These are phyloP conservation scores for Channallabes apus DNA, from an alignment of 2,797 vertebrate species.

Conservation along the genomic window DNA sequence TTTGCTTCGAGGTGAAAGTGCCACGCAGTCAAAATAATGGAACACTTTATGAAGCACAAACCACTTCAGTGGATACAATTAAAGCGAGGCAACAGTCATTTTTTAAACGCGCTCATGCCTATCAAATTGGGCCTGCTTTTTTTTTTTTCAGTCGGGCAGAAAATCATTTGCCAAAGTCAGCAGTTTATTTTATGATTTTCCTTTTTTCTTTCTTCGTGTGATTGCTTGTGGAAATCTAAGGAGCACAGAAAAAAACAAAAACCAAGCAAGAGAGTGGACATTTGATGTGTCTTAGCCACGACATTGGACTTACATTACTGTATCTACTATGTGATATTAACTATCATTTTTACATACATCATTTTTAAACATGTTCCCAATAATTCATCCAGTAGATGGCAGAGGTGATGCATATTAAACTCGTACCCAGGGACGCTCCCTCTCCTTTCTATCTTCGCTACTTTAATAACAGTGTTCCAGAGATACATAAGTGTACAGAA, in stretches of 20 bases:
- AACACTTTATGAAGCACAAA: slow-evolving; percentile 61
- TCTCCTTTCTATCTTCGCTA: slow-evolving; percentile 44
- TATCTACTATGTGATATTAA: background rate
- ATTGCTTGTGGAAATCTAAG: slow-evolving; percentile 1
- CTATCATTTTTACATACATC: background rate
- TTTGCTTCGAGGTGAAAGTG: slow-evolving; percentile 58
- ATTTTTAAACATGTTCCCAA: background rate
- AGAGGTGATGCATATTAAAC: slow-evolving; percentile 43
- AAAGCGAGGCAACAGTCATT: slow-evolving; percentile 67
- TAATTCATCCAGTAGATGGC: slow-evolving; percentile 53
- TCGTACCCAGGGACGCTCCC: slow-evolving; percentile 8
- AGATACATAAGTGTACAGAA: slow-evolving; percentile 78
- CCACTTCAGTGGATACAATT: slow-evolving; percentile 68
- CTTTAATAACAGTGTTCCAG: slow-evolving; percentile 73
- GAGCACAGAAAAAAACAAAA: background rate
- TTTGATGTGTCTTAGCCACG: background rate
- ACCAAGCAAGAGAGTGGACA: background rate
- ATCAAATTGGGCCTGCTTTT: slow-evolving; percentile 67
- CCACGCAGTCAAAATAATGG: slow-evolving; percentile 58
- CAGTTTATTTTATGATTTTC: slow-evolving; percentile 64
- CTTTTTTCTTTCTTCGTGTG: slow-evolving; percentile 10
- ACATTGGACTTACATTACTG: background rate
- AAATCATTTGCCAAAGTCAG: slow-evolving; percentile 51
- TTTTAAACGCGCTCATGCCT: slow-evolving; percentile 66
- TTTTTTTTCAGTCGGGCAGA: slow-evolving; percentile 48